Conservation (phyloP, 2,888 invertebrate genomes). For the Orchesellides sinensis region DNA sequence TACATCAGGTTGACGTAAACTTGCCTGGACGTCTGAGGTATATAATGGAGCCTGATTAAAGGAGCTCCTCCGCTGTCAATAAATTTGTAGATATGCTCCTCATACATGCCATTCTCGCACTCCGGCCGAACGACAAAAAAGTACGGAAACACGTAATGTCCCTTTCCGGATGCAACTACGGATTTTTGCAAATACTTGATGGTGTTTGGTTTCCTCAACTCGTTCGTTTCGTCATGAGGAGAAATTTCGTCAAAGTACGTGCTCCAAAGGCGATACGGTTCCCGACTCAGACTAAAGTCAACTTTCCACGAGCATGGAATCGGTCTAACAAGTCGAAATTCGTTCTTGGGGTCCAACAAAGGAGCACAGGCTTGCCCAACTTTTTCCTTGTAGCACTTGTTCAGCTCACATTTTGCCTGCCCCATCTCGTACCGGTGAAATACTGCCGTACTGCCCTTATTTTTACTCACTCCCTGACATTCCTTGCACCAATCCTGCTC, state of each 20-base stretch:
- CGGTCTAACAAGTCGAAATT: neutral
- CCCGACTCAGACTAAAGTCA: conserved; percentile 25
- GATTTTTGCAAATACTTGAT: conserved; percentile 33
- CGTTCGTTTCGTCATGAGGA: conserved; percentile 18
- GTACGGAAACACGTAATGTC: conserved; percentile 30
- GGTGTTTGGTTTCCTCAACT: neutral
- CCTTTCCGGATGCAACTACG: neutral
- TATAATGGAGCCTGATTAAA: neutral
- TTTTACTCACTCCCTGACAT: neutral
- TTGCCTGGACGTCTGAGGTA: neutral
- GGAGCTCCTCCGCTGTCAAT: conserved; percentile 22
- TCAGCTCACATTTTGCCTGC: conserved; percentile 7
- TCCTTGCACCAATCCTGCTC: conserved; percentile 2
- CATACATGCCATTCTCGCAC: conserved; percentile 56
- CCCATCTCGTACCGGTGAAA: conserved; percentile 4
- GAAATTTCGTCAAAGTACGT: conserved; percentile 44
- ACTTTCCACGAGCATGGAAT: conserved; percentile 10
- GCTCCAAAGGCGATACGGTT: conserved; percentile 37
- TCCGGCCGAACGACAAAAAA: neutral
- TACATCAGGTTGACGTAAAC: neutral
- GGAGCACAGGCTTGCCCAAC: neutral
- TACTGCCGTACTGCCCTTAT: too few relatives aligned
- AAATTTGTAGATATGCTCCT: conserved; percentile 49
- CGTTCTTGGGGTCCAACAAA: neutral
- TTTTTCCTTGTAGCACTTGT: neutral